Base-by-base conservation (phyloP, 53 echinoderm and acorn worm species). In the Zoroaster sp. region DNA sequence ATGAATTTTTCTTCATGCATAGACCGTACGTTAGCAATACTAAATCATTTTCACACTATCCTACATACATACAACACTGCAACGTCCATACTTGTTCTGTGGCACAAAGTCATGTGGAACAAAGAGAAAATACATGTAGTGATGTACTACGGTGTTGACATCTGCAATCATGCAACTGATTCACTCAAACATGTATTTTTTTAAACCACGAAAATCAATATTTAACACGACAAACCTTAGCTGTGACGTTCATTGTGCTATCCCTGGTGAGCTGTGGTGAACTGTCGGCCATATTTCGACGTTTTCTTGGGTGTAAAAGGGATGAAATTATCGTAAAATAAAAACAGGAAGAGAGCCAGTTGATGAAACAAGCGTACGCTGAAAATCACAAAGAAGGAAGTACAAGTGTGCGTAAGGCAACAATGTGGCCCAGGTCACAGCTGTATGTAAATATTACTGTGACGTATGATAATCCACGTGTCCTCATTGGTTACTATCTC, bases 191-290 rank as follows among this genome's bases (percentile, higher is more conserved):
- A 21, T 12, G 20, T 10, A 30, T n/a, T 41, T 12, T 85, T n/a
- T 85, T 28, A n/a, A 32, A 42, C 39, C n/a, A 25, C 31, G 71
- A 37, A 41, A 40, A 35, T 20, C 40, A 42, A 42, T 32, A 10
- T 20, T 42, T 49, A 81, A 81, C 38, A 31, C 55, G 13, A 75
- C 82, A 73, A 88, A 97, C 97, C 97, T 97, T 87, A 34, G 97
- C 95, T 87, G 97, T 97, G 54, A 87, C 97, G 37, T 90, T 88
- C 97, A 97, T 97, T 25, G 97, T 97, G 81, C 83, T 78, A 69
- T 97, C 97, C 68, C 97, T 90, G 49, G 89, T 88, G 52, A 97
- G 92, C 86, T 95, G 88, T 67, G 97, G 97, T 86, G 94, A 83
- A 63, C 90, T 92, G 66, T 90, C 94, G 69, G 92, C 92, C 96